These are phyloP conservation scores for Bellardia bayeri DNA, from an alignment of 2,888 invertebrate genomes.

Conservation along the genomic window DNA sequence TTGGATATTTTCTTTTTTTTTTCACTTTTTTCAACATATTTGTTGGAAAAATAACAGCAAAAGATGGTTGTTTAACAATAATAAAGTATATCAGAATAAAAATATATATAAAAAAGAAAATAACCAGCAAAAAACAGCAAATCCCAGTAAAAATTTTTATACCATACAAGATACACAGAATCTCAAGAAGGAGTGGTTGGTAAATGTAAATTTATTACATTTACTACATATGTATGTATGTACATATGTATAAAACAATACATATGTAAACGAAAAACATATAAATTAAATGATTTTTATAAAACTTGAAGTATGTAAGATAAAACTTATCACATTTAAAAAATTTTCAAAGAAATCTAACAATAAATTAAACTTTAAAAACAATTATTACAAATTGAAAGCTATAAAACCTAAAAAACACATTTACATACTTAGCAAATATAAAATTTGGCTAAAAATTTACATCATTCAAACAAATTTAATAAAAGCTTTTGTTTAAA, in stretches of 20 bases:
- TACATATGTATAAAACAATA: neutral
- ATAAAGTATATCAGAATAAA: constrained; percentile 64
- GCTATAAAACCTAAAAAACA: too few relatives aligned
- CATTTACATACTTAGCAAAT: too few relatives aligned
- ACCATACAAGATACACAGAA: constrained; percentile 47
- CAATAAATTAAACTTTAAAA: neutral
- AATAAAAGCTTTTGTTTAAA: too few relatives aligned
- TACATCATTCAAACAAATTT: too few relatives aligned
- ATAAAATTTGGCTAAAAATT: too few relatives aligned
- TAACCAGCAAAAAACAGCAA: constrained; percentile 3
- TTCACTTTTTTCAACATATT: constrained; percentile 22
- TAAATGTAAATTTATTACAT: constrained; percentile 72
- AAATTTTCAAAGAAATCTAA: neutral
- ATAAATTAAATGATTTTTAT: constrained; percentile 55
- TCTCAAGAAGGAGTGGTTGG: constrained; percentile 74
- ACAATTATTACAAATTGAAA: neutral
- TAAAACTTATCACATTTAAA: neutral
- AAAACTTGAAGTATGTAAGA: neutral
- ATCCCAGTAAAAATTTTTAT: constrained; percentile 48
- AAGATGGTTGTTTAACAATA: constrained; percentile 69
- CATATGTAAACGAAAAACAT: constrained; percentile 10
- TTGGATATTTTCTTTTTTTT: constrained; percentile 47
- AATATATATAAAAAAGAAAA: constrained; percentile 11
- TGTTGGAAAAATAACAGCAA: constrained; percentile 53
- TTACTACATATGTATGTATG: constrained; percentile 37